Percentiles rank a stretch among this genome's conserved stretches.
These are phyloP conservation scores for Pterocles orientalis DNA, from an alignment of 2,113 vertebrate species.

Conservation along the genomic window DNA sequence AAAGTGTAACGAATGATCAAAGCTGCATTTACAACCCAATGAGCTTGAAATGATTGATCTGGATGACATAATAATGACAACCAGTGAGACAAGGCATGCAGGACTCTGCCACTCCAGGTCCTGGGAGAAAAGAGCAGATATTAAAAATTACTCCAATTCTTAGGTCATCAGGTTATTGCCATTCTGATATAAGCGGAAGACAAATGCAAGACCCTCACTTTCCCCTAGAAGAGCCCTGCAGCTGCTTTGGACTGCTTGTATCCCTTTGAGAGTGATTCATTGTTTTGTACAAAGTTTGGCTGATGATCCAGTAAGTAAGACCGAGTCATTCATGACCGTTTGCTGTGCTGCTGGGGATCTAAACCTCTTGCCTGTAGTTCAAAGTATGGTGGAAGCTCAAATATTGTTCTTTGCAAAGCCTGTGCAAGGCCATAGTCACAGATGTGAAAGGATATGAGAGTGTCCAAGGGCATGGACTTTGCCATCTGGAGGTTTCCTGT, in stretches of 20 bases:
- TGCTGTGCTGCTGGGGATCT: background rate
- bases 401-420: background rate
- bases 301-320: background rate
- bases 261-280: conserved; percentile 32
- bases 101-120: conserved; percentile 70
- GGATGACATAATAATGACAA: conserved; percentile 82
- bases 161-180: conserved; percentile 58
- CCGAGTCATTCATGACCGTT: background rate
- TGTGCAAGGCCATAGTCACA: background rate
- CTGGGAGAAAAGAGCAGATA: conserved; percentile 48
- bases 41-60: conserved; percentile 77
- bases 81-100: conserved; percentile 71
- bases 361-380: background rate
- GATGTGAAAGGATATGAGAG: background rate
- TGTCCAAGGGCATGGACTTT: background rate
- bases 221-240: background rate
- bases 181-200: background rate
- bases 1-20: conserved; percentile 86
- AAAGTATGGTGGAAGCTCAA: background rate
- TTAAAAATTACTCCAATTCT: conserved; percentile 19
- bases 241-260: background rate
- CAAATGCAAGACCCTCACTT: background rate
- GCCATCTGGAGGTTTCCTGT: background rate
- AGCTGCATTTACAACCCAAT: conserved; percentile 72
- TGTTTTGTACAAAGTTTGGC: background rate